A percentile compares a stretch with the other conserved stretches of the same genome.
These are phyloP conservation scores for Halictus quadricinctus DNA, from an alignment of 2,888 invertebrate species.

Conservation along the genomic window DNA sequence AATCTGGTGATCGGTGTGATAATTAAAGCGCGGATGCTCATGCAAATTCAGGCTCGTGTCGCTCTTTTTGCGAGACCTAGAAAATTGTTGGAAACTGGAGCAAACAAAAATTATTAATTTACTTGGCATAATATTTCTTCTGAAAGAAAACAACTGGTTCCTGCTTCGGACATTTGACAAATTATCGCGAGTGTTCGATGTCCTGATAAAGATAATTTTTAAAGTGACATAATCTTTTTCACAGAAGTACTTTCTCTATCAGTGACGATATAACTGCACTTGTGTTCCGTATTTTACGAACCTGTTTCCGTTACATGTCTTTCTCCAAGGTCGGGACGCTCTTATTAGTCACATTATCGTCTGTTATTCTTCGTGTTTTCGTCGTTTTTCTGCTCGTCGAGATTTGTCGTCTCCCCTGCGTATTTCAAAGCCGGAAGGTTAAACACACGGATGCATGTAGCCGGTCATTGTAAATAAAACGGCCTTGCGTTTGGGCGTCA, in stretches of 20 bases:
- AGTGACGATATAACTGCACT: background rate
- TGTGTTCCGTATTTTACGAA: background rate
- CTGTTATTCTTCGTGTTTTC: background rate
- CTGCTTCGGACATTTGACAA: background rate
- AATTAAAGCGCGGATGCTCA: background rate
- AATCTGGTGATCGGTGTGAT: background rate
- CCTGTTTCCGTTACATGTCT: background rate
- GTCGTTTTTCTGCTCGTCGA: background rate
- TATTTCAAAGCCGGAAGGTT: slow-evolving; percentile 27
- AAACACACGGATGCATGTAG: slow-evolving; percentile 11
- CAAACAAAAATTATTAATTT: background rate
- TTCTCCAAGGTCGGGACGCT: background rate
- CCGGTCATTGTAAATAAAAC: slow-evolving; percentile 5
- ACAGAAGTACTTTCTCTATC: background rate
- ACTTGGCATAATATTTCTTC: background rate
- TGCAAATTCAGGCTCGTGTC: background rate
- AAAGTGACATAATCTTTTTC: background rate
- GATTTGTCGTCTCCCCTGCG: background rate
- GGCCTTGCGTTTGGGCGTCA: background rate
- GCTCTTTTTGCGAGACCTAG: background rate
- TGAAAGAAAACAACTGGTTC: background rate
- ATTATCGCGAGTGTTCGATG: background rate
- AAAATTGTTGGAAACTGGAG: background rate
- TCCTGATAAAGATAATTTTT: background rate
- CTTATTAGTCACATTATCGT: background rate